phyloP scores from a whole-genome alignment of 1,140 invertebrate genomes.

The Macrotrachela quadricornifera region DNA sequence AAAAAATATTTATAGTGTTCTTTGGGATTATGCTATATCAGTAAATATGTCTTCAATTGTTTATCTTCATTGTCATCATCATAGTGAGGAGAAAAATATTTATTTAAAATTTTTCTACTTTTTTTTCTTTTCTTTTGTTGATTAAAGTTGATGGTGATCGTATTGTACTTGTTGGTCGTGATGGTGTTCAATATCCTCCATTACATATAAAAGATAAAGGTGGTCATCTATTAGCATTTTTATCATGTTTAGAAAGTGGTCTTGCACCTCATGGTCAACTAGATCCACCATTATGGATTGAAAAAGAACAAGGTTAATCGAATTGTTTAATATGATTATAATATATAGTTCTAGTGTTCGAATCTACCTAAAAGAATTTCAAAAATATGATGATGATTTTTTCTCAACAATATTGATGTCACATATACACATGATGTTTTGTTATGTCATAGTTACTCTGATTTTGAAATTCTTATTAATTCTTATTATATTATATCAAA shows the following conservation, averaged over 20 bases:
- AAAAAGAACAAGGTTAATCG: conserved; percentile 28
- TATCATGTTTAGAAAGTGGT: background rate
- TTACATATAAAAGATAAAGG: background rate
- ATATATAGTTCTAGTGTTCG: too few species aligned
- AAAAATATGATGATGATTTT: conserved; percentile 19
- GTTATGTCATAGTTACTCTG: conserved; percentile 5
- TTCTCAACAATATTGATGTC: conserved; percentile 23
- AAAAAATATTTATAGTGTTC: too few species aligned
- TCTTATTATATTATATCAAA: too few species aligned
- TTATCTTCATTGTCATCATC: conserved; percentile 78
- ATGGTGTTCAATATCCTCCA: conserved; percentile 7
- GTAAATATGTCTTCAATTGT: conserved; percentile 59
- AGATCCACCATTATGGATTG: conserved; percentile 32
- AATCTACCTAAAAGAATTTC: too few species aligned
- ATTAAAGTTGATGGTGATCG: conserved; percentile 48
- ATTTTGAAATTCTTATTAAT: too few species aligned
- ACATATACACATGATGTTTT: background rate
- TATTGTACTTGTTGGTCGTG: conserved; percentile 37
- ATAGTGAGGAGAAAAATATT: too few species aligned
- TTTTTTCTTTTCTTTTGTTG: too few species aligned
- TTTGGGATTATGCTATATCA: conserved; percentile 71
- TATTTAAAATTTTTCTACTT: too few species aligned
- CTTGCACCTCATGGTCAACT: background rate
- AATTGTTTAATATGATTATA: too few species aligned
- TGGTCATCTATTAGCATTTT: conserved; percentile 31